Percentiles rank a stretch among this genome's conserved stretches.
phyloP scores from a whole-genome alignment of 2,888 invertebrate species.

The Alloplasta piceator region DNA sequence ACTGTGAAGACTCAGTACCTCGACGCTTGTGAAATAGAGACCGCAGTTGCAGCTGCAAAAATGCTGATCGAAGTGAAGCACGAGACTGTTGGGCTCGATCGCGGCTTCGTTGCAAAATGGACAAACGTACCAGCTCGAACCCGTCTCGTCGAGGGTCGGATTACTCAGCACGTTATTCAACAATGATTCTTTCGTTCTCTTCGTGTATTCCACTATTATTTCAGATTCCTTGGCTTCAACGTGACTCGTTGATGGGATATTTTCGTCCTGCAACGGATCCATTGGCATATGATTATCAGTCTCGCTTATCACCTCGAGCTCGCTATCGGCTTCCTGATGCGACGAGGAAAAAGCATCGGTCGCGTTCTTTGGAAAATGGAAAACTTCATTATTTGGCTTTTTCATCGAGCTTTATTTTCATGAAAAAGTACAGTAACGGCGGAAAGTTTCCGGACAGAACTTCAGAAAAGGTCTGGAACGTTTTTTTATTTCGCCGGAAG shows the following conservation, averaged over 20 bases:
- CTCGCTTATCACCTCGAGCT: slow-evolving; percentile 71
- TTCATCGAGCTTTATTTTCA: background rate
- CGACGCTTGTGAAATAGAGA: slow-evolving; percentile 83
- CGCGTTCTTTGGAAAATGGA: slow-evolving; percentile 67
- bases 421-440: no score
- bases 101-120: slow-evolving; percentile 81
- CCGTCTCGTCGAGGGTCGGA: slow-evolving; percentile 79
- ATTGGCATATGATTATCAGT: slow-evolving; percentile 64
- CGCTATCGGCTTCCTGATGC: slow-evolving; percentile 69
- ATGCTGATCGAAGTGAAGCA: slow-evolving; percentile 79
- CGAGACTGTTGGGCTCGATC: slow-evolving; percentile 76
- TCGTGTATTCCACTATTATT: slow-evolving; percentile 79
- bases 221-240: slow-evolving; percentile 69
- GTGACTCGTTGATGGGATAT: slow-evolving; percentile 77
- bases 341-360: slow-evolving; percentile 70
- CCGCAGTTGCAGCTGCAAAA: slow-evolving; percentile 82
- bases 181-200: slow-evolving; percentile 75
- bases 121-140: slow-evolving; percentile 80
- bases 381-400: background rate
- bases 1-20: slow-evolving; percentile 81
- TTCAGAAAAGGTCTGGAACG: no score
- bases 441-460: no score
- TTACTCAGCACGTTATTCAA: slow-evolving; percentile 77
- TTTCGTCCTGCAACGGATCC: slow-evolving; percentile 40
- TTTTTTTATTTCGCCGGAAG: no score